These are phyloP conservation scores for Pantelozetes paolii DNA, from an alignment of 2,888 invertebrate species.

Conservation along the genomic window DNA sequence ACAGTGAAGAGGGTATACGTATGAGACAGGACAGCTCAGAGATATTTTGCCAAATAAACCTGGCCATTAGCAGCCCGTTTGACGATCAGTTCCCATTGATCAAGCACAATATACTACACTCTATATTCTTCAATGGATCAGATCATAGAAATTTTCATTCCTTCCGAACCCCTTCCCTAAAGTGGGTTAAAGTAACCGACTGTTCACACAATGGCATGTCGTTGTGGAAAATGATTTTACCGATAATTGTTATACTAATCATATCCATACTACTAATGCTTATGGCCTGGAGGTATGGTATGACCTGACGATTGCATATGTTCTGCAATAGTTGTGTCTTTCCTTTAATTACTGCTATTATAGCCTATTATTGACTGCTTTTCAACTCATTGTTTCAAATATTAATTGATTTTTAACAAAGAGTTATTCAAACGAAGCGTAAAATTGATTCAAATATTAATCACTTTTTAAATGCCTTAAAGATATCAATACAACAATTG, in stretches of 20 bases:
- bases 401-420: no score
- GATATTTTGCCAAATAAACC: constrained; percentile 26
- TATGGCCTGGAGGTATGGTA: constrained; percentile 4
- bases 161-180: no score
- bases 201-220: not conserved
- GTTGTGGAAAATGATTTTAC: not conserved
- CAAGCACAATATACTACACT: not conserved
- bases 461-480: not conserved
- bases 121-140: constrained; percentile 25
- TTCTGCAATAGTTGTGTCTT: not conserved
- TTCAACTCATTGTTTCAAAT: no score
- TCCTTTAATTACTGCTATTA: not conserved
- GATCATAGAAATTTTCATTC: not conserved
- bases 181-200: not conserved
- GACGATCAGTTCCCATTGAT: constrained; percentile 34
- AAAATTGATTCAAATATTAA: no score
- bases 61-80: constrained; percentile 30
- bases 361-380: no score
- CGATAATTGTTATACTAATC: not conserved
- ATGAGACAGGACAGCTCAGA: not conserved
- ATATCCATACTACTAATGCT: not conserved
- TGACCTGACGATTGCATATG: no score
- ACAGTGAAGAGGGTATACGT: not conserved
- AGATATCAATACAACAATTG: constrained; percentile 7
- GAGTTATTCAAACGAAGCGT: no score